Evolutionary conservation across 2,797 vertebrate species (phyloP), one percentile per base, ranked within the genome.

Genomic region (Avahi laniger): DNA sequence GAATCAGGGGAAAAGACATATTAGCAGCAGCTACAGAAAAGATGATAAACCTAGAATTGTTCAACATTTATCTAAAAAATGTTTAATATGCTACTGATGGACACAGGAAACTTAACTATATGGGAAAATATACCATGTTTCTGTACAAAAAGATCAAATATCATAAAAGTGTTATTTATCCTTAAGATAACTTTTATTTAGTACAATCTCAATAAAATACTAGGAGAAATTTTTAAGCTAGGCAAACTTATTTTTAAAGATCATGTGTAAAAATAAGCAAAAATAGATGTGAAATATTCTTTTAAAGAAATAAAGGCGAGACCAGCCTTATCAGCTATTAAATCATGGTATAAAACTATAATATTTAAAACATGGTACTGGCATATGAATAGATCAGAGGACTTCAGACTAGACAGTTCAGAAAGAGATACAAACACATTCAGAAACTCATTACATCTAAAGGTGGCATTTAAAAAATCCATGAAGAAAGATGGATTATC

Each of bases 131-230:
- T 78, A 76, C 4, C 41, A 4, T 63, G 7, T 57, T 59, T 88
- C 63, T 76, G 2, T 41, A 48, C 22, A 83, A 59, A 91, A 90
- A 75, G 50, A 78, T 5, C 38, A 15, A 61, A 48, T 11, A 24
- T 75, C 18, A 61, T 63, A 33, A 54, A 82, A 61, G 3, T 38
- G 4, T 33, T 81, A 52, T 54, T 73, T 67, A 1, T 57, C 15
- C 14, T 93, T 92, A 85, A 69, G 67, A 61, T 57, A 88, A 72
- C 78, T 78, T 83, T 61, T 72, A 61, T 78, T 91, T 91, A 79
- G 87, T 7, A 0, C 11, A 83, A 87, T 65, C 4, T 8, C 30
- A 84, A 13, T 48, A 52, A 50, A 81, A 72, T 85, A 59, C 26
- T 12, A 69, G 52, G 8, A 70, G 46, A 4, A 88, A 61, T 63